phyloP scores from a whole-genome alignment of 2,888 invertebrate species.

The Eupithecia insigniata region DNA sequence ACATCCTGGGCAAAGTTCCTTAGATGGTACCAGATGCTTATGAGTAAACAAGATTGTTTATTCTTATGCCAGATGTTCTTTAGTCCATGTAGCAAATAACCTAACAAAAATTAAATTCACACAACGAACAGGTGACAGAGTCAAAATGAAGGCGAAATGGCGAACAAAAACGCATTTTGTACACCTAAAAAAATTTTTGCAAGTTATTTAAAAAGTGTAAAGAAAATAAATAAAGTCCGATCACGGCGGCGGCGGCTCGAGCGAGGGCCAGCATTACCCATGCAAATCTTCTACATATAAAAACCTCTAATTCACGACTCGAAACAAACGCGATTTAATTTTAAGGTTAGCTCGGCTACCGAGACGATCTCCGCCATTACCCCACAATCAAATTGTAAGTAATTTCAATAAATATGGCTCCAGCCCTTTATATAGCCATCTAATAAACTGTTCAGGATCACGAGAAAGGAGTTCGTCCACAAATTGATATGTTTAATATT shows the following conservation, averaged over 20 bases:
- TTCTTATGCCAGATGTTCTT: too few species aligned
- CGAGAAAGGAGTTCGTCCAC: constrained; percentile 79
- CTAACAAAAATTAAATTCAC: too few species aligned
- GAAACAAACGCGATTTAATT: constrained; percentile 74
- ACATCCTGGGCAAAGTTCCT: too few species aligned
- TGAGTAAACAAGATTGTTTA: too few species aligned
- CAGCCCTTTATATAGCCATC: constrained; percentile 74
- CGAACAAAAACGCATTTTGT: neutral
- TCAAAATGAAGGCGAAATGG: neutral
- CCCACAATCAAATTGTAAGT: constrained; percentile 81
- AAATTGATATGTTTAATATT: constrained; percentile 83
- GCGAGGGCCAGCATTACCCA: constrained; percentile 37
- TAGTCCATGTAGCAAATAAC: too few species aligned
- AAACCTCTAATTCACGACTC: constrained; percentile 72
- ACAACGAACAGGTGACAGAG: neutral
- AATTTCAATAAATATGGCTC: constrained; percentile 83
- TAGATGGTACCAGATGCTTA: too few species aligned
- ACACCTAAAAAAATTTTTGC: neutral
- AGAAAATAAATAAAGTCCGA: constrained; percentile 22
- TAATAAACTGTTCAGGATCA: constrained; percentile 81
- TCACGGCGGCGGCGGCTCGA: constrained; percentile 8
- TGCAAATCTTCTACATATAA: constrained; percentile 60
- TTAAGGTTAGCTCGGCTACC: constrained; percentile 73
- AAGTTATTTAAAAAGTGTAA: constrained; percentile 14
- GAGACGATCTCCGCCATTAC: constrained; percentile 67